Base-by-base conservation (phyloP, 2,113 vertebrate genomes). In the Daphoenositta chrysoptera region DNA sequence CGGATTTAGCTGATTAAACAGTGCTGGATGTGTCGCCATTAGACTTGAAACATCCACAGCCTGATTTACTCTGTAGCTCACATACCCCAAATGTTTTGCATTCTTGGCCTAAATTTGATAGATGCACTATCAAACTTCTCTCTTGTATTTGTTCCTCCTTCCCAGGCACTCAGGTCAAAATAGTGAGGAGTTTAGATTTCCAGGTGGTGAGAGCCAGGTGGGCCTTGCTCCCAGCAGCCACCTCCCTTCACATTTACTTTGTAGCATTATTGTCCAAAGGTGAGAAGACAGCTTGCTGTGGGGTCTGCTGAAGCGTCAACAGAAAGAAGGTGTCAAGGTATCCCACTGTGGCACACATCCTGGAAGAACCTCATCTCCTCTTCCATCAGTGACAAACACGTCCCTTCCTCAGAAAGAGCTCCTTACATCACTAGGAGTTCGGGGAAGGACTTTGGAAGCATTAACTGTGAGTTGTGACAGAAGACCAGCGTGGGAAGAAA, bases 1-100 rank as follows among this genome's bases (percentile, higher is more conserved):
- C 53, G 92, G 94, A 88, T 95, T 96, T 94, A 92, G 87, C 94
- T 96, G 80, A 93, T 96, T 97, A 96, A 96, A 93, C 95, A 83
- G 26, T 47, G 70, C 89, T 96, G 87, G 64, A 28, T 80, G 57
- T 92, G 75, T 93, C 88, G 42, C 93, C 71, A 65, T 84, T 87
- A 94, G 69, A 35, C 64, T 94, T 44, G 60, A 94, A 94, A 94
- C 44, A 85, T 63, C 75, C 73, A 82, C 68, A 80, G 89, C 72
- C 48, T 65, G 88, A 93, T 93, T 92, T 93, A 84, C 87, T 94
- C 86, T 83, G 47, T 53, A 84, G 92, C 58, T 82, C 76, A 79
- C 94, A 93, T 97, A 80, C 80, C 72, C 82, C 57, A 88, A 50
- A 91, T 94, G 63, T 93, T 97, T 96, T 64, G 44, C 94, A 96